Percentiles rank a stretch among this genome's conserved stretches.
Conservation (phyloP, 2,113 vertebrate genomes). For the Meles meles region DNA sequence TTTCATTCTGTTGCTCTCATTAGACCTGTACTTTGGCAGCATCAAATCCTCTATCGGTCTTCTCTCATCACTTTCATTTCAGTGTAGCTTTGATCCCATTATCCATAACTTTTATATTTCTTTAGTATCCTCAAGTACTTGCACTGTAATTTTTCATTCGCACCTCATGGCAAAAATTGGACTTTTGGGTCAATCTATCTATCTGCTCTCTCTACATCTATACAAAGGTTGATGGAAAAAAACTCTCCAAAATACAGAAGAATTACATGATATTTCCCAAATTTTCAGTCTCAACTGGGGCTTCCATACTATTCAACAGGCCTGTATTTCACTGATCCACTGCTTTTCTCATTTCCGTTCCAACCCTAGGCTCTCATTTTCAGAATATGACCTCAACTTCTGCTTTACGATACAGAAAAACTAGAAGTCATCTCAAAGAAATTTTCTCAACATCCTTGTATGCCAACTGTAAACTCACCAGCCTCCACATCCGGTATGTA, state of each 20-base stretch:
- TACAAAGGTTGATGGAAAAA: background rate
- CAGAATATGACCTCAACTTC: background rate
- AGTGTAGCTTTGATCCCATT: background rate
- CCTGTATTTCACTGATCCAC: background rate
- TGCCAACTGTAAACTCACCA: background rate
- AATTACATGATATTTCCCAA: background rate
- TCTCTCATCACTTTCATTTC: background rate
- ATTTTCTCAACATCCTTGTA: background rate
- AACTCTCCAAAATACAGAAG: background rate
- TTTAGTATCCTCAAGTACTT: background rate
- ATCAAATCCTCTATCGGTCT: background rate
- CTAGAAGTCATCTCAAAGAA: background rate
- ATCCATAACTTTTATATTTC: background rate
- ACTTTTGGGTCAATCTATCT: background rate
- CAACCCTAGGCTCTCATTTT: background rate
- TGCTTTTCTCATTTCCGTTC: background rate
- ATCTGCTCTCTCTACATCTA: background rate
- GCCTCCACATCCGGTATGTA: background rate
- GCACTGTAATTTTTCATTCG: background rate
- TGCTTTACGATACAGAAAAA: background rate
- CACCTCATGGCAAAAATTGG: background rate
- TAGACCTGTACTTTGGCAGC: background rate
- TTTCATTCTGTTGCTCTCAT: background rate
- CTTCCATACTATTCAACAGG: background rate
- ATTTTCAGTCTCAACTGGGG: background rate